These are phyloP conservation scores for Acrocyrtus sp. DNA, from an alignment of 2,888 invertebrate genomes.

Conservation along the genomic window DNA sequence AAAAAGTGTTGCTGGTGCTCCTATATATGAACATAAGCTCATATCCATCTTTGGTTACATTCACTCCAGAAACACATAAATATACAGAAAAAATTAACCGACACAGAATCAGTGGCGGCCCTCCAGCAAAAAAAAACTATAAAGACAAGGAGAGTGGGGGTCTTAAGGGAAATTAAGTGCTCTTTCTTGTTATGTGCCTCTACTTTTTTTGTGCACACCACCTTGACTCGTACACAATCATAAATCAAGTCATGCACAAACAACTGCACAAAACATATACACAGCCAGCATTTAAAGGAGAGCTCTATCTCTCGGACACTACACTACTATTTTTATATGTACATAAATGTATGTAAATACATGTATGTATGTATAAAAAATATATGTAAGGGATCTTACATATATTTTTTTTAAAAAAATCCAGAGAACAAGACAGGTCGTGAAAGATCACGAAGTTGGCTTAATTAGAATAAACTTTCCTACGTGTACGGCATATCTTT, in stretches of 20 bases:
- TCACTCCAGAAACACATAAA: no score
- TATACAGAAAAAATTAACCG: no score
- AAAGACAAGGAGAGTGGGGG: slow-evolving; percentile 35
- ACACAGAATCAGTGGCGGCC: slow-evolving; percentile 38
- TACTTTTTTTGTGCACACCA: slow-evolving; percentile 22
- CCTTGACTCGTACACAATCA: slow-evolving; percentile 40
- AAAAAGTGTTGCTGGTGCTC: no score
- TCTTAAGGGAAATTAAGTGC: slow-evolving; percentile 51
- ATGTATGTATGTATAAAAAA: no score
- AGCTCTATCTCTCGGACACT: no score
- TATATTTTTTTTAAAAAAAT: no score
- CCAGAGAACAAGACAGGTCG: slow-evolving; percentile 42
- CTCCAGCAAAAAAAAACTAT: slow-evolving; percentile 38
- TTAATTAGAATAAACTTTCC: slow-evolving; percentile 49
- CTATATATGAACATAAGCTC: no score
- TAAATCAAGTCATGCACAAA: slow-evolving; percentile 50
- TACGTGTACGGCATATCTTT: slow-evolving; percentile 41
- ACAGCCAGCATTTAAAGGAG: background rate
- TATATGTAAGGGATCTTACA: no score
- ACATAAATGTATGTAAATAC: background rate
- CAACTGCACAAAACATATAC: slow-evolving; percentile 20
- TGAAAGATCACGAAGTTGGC: slow-evolving; percentile 49
- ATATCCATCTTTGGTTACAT: no score
- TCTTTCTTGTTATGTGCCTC: slow-evolving; percentile 34
- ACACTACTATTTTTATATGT: no score